phyloP scores from a whole-genome alignment of 1,140 invertebrate genomes.

The Cepaea nemoralis region DNA sequence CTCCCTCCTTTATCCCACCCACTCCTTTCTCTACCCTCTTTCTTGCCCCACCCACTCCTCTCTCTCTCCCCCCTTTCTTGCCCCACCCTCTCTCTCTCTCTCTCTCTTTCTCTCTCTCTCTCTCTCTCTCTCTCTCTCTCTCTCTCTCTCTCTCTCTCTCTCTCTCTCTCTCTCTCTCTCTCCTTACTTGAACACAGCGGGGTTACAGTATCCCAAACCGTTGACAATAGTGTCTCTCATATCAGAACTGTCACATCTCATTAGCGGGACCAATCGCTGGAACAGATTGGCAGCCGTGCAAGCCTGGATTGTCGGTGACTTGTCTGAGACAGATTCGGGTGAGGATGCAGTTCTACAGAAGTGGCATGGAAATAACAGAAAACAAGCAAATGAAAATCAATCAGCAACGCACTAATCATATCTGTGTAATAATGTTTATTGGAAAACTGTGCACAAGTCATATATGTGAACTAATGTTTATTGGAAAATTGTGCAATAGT shows the following conservation, averaged over 20 bases:
- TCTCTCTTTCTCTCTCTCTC: constrained; percentile 24
- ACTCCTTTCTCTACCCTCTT: not conserved
- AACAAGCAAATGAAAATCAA: too few species aligned
- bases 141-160: constrained; percentile 1
- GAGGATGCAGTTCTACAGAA: constrained; percentile 26
- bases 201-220: constrained; percentile 93
- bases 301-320: constrained; percentile 23
- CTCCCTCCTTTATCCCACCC: too few species aligned
- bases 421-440: too few species aligned
- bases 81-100: too few species aligned
- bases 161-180: constrained; percentile 13
- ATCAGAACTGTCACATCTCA: constrained; percentile 90
- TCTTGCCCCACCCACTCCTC: too few species aligned
- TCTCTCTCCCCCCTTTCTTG: too few species aligned
- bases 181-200: constrained; percentile 89
- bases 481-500: too few species aligned
- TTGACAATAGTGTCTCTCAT: constrained; percentile 92
- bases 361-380: too few species aligned
- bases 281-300: constrained; percentile 80
- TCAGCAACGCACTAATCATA: too few species aligned
- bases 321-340: constrained; percentile 36
- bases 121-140: constrained; percentile 3
- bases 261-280: constrained; percentile 88
- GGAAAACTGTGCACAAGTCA: too few species aligned
- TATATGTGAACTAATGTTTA: too few species aligned